phyloP scores from a whole-genome alignment of 2,113 vertebrate species.

The Camelus bactrianus region DNA sequence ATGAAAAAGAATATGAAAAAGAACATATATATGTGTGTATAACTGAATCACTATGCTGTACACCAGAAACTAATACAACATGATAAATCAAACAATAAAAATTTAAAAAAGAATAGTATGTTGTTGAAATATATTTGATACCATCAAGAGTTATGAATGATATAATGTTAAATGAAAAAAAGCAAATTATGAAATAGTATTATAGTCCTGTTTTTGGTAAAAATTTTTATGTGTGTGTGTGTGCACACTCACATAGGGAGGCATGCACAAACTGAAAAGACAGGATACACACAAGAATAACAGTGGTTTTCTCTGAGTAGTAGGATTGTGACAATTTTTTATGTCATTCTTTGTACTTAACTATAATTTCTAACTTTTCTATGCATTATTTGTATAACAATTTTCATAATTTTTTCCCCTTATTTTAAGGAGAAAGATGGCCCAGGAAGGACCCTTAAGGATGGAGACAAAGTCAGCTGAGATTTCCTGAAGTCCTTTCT shows the following conservation, averaged over 20 bases:
- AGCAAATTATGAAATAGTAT: not conserved
- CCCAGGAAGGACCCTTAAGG: not conserved
- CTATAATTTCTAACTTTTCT: constrained; percentile 23
- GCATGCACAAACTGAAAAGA: not conserved
- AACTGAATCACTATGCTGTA: no score
- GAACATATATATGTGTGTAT: no score
- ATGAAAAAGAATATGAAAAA: no score
- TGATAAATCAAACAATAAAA: no score
- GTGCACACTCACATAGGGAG: no score
- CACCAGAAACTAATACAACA: no score
- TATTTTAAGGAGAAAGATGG: not conserved
- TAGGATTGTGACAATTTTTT: not conserved
- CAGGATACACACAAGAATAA: not conserved
- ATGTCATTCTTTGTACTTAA: not conserved
- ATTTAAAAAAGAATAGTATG: not conserved
- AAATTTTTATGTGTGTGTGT: not conserved
- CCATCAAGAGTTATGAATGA: not conserved
- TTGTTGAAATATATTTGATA: not conserved
- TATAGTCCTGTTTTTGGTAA: not conserved
- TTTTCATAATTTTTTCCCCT: not conserved
- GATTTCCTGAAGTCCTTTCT: not conserved
- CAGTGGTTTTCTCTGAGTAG: not conserved
- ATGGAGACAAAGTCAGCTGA: not conserved
- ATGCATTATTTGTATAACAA: not conserved
- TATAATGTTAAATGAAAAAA: not conserved